Evolutionary conservation across 2,113 vertebrate species (phyloP), one percentile per base, ranked within the genome.

Genomic region (Hippocampus mohnikei): DNA sequence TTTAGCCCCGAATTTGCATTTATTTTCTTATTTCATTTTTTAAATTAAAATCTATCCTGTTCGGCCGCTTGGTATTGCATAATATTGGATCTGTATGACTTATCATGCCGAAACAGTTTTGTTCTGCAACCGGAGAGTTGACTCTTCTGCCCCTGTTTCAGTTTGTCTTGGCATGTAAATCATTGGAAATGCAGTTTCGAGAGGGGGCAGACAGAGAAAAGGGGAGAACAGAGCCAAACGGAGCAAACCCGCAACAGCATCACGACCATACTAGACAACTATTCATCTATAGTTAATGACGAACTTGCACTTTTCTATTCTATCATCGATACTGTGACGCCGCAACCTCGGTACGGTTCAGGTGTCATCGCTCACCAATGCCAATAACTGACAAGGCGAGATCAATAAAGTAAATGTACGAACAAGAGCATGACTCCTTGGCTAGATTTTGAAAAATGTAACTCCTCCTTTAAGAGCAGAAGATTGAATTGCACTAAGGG

Each of bases 371-470:
- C 76, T 80, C 46, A 50, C 69, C 44, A 48, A 21, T 15, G 75
- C 72, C 68, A 60, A 64, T 68, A 59, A 59, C 46, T 27, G 4
- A 44, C 60, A 66, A 73, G 69, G 55, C 62, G 18, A 44, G 74
- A 66, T 87, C 77, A 50, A 84, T 88, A 82, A 37, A 44, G 64
- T 44, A 63, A 11, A 79, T 81, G 76, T 75, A 81, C 62, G 25
- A 83, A 80, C 78, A 70, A 60, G 63, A 77, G 71, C 61, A 62
- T 70, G 79, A 75, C 60, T 76, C 66, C 66, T 72, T 16, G 27
- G 66, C 72, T 48, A 27, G 66, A 63, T 58, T 66, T 53, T 59
- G 64, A 70, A 61, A 68, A 74, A 53, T 2, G 48, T 53, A 63
- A 56, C 27, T 44, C 55, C 23, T 58, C 11, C 23, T 58, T 2